These are phyloP conservation scores for Diabrotica balteata DNA, from an alignment of 2,888 invertebrate genomes.

Conservation along the genomic window DNA sequence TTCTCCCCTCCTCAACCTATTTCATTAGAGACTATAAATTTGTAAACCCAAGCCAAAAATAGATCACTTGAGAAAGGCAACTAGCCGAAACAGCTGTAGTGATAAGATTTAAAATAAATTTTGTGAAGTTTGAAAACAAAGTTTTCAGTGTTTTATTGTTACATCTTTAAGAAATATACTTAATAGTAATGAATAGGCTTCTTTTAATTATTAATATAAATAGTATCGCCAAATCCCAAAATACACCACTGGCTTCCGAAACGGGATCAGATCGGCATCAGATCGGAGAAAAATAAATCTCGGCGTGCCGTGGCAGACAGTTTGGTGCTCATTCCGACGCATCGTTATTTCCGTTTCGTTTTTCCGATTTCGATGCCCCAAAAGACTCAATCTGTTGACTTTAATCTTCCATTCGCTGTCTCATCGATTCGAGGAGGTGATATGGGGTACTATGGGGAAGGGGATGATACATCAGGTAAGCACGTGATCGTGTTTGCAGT, in stretches of 20 bases:
- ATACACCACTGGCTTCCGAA: constrained; percentile 1
- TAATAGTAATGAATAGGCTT: too few species aligned
- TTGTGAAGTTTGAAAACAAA: too few species aligned
- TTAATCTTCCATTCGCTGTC: constrained; percentile 52
- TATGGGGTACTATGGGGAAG: constrained; percentile 12
- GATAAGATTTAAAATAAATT: too few species aligned
- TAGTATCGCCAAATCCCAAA: background rate
- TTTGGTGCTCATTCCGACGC: constrained; percentile 48
- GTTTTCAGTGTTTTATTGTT: too few species aligned
- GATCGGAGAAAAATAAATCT: constrained; percentile 47
- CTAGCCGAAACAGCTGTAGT: too few species aligned
- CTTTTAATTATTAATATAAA: too few species aligned
- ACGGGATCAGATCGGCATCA: background rate
- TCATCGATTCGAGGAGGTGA: constrained; percentile 46
- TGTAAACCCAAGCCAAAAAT: too few species aligned
- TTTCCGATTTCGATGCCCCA: constrained; percentile 47
- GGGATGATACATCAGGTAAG: constrained; percentile 9
- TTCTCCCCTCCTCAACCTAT: too few species aligned
- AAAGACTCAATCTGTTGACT: constrained; percentile 54
- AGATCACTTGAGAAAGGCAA: too few species aligned
- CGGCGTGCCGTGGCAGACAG: constrained; percentile 44
- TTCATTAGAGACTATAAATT: too few species aligned
- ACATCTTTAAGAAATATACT: too few species aligned
- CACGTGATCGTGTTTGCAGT: constrained; percentile 8
- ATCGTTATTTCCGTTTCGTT: constrained; percentile 54